A percentile compares a stretch with the other conserved stretches of the same genome.
phyloP scores from a whole-genome alignment of 2,797 vertebrate genomes.

The Catostomus latipinnis region DNA sequence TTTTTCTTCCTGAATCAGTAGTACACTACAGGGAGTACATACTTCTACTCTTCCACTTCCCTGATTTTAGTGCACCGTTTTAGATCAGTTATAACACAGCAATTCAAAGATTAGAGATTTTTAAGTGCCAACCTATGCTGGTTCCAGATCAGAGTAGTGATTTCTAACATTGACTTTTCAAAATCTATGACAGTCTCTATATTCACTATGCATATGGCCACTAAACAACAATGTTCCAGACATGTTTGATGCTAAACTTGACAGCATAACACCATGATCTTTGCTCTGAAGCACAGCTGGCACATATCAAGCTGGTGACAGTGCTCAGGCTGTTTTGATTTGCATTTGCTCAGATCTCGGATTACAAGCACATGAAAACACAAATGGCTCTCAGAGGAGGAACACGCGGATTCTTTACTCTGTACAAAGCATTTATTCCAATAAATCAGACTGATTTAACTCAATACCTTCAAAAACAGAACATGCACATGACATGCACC shows the following conservation, averaged over 20 bases:
- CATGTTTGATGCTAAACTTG: neutral
- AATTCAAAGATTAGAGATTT: no score
- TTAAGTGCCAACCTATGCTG: neutral
- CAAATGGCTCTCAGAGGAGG: neutral
- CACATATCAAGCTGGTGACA: neutral
- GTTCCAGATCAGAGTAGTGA: no score
- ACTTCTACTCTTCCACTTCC: neutral
- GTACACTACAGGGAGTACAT: neutral
- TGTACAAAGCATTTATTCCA: neutral
- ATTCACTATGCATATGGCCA: no score
- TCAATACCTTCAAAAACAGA: neutral
- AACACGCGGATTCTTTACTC: neutral
- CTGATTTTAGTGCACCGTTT: neutral
- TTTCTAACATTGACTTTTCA: conserved; percentile 10
- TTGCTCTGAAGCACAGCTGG: neutral
- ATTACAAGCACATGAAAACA: conserved; percentile 8
- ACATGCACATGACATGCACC: conserved; percentile 8
- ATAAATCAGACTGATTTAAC: conserved; percentile 2
- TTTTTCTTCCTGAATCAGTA: no score
- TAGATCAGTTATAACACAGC: no score
- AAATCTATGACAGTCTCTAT: neutral
- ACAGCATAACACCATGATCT: neutral
- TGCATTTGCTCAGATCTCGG: conserved; percentile 23
- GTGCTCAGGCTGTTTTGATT: neutral
- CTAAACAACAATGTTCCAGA: no score